Conservation (phyloP, 2,797 vertebrate genomes). For the Notolepis coatsorum region DNA sequence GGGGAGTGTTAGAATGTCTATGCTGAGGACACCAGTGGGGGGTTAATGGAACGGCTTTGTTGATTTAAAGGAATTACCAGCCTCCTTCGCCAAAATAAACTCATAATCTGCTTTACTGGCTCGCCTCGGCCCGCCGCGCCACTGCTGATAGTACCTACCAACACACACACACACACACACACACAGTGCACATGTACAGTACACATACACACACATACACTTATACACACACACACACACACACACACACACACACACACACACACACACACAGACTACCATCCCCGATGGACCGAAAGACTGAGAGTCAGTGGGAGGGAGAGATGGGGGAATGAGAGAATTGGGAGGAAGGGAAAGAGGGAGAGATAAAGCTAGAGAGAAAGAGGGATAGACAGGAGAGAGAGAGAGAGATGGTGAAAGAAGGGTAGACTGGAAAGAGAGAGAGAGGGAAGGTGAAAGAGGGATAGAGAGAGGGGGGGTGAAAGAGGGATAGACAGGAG, state of each 20-base stretch:
- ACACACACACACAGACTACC: constrained; percentile 20
- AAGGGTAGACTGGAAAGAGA: constrained; percentile 29
- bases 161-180: constrained; percentile 36
- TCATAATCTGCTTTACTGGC: constrained; percentile 98
- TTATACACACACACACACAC: constrained; percentile 7
- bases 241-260: not conserved
- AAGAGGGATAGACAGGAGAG: not conserved
- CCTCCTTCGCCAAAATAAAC: constrained; percentile 97
- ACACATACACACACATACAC: constrained; percentile 19
- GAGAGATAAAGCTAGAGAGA: constrained; percentile 7
- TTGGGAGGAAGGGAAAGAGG: too few species aligned
- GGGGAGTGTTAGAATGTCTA: constrained; percentile 84
- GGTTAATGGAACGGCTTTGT: constrained; percentile 98
- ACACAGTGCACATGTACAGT: too few species aligned
- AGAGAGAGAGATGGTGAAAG: not conserved
- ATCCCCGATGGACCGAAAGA: constrained; percentile 86
- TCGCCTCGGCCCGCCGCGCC: constrained; percentile 72
- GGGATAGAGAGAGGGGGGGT: constrained; percentile 2
- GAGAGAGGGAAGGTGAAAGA: constrained; percentile 42
- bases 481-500: constrained; percentile 32
- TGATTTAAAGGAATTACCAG: constrained; percentile 97
- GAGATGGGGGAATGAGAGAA: too few species aligned
- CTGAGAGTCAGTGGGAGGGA: constrained; percentile 64
- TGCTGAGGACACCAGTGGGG: constrained; percentile 95
- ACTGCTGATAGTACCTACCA: constrained; percentile 93